Evolutionary conservation across 2,888 invertebrate genomes (phyloP), one percentile per base, ranked within the genome.

Genomic region (Nephrotoma guestfalica): DNA sequence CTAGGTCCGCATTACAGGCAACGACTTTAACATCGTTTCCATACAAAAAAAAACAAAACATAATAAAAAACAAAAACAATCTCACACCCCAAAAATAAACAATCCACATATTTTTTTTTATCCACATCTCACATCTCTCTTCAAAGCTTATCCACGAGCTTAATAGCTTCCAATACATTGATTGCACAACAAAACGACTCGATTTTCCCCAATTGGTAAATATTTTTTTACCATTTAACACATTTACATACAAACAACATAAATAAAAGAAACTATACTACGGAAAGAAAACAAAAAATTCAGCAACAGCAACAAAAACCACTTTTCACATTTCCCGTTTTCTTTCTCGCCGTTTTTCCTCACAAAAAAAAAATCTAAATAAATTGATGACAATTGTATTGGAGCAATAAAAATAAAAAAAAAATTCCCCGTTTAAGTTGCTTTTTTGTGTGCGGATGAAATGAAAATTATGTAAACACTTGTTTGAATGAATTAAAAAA

Each of bases 401-500:
- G 84, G 42, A 84, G 84, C 84, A 84, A 84, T 84, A 84, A 84
- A 83, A 40, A 41, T 40, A 83, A 83, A 41, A 30, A 41, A 30
- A 30, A 57, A 71, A 71, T 84, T 84, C 42, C 15, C n/a, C 40
- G n/a, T 41, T 41, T 84, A 41, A 41, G 42, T 84, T 41, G 42
- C 15, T 84, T 41, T 84, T 71, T 71, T 71, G 71, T 43, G 41
- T 42, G 41, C 41, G 84, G 41, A 84, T 84, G 41, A 84, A 41
- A 84, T 84, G 84, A 15, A 84, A 84, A 84, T 84, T 84, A 84
- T 84, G 84, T 84, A 85, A 85, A 85, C 85, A 85, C 85, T 85
- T 85, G 85, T 85, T 85, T 85, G 85, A 85, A 85, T 85, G 85
- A 85, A 85, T 85, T 85, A 18, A 43, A 85, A 43, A 85, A 85